Conservation (phyloP, 1,140 invertebrate genomes). For the Drosophila trapezifrons region DNA sequence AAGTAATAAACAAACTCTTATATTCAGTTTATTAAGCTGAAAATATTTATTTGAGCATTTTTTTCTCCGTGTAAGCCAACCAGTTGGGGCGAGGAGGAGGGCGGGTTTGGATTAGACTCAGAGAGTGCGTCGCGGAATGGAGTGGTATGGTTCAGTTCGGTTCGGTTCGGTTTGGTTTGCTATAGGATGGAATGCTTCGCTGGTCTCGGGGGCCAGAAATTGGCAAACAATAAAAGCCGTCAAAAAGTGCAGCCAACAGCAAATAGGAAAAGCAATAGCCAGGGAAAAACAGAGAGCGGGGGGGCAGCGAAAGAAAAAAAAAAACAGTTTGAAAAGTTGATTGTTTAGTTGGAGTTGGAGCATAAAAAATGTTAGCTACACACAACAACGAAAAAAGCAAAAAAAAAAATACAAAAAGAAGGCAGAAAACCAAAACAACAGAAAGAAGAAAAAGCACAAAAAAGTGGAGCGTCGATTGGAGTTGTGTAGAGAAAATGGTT, state of each 20-base stretch:
- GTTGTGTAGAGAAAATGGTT: constrained; percentile 59
- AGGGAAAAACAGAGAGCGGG: constrained; percentile 24
- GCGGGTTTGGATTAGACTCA: constrained; percentile 11
- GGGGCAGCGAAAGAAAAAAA: constrained; percentile 53
- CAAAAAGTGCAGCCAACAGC: constrained; percentile 78
- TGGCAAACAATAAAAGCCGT: constrained; percentile 83
- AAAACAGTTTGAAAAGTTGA: constrained; percentile 82
- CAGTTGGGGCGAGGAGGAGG: constrained; percentile 54
- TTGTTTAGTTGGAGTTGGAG: constrained; percentile 83
- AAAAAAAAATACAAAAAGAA: constrained; percentile 8
- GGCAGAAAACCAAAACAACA: constrained; percentile 24
- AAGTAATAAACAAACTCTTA: too few relatives aligned
- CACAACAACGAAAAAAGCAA: constrained; percentile 37
- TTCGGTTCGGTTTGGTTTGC: constrained; percentile 15
- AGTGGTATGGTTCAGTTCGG: constrained; percentile 10
- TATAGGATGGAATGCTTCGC: constrained; percentile 68
- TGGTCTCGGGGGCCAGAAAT: constrained; percentile 75
- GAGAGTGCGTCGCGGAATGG: constrained; percentile 62
- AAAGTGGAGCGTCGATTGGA: constrained; percentile 76
- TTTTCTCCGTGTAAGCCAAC: constrained; percentile 37
- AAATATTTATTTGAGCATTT: background rate
- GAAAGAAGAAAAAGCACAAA: constrained; percentile 39
- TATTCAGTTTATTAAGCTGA: fast-evolving
- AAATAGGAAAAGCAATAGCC: constrained; percentile 64
- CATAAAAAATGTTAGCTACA: constrained; percentile 75